phyloP scores from a whole-genome alignment of 2,797 vertebrate species.

The Poeciliopsis gracilis region DNA sequence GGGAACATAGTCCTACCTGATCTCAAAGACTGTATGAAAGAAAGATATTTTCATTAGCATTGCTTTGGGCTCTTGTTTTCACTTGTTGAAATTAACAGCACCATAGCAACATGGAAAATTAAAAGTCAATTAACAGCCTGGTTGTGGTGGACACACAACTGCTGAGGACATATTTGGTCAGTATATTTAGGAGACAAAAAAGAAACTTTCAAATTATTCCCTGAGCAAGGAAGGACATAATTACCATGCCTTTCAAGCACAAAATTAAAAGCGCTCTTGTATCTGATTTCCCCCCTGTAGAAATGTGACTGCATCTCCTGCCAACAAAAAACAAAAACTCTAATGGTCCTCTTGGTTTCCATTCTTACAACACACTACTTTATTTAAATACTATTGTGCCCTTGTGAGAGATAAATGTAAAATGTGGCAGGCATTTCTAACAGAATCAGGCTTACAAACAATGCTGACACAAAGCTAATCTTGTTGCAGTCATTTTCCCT shows the following conservation, averaged over 20 bases:
- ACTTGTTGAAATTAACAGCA: neutral
- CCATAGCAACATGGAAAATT: neutral
- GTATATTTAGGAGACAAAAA: neutral
- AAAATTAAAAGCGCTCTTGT: neutral
- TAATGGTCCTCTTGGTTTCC: slow-evolving; percentile 5
- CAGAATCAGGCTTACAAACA: neutral
- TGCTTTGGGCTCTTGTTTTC: neutral
- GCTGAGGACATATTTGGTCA: neutral
- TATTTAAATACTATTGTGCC: neutral
- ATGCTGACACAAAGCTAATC: neutral
- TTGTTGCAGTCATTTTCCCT: neutral
- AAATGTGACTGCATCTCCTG: neutral
- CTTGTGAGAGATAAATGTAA: neutral
- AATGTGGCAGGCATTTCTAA: neutral
- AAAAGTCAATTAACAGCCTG: neutral
- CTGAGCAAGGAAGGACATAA: neutral
- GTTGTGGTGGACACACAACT: neutral
- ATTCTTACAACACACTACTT: neutral
- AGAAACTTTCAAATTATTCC: neutral
- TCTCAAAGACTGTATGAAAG: neutral
- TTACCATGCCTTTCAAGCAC: neutral
- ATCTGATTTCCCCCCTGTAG: neutral
- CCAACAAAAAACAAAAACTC: neutral
- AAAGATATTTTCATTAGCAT: slow-evolving; percentile 2
- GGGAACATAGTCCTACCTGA: neutral